Conservation (phyloP, 2,113 vertebrate species). For the Alligator mississippiensis region DNA sequence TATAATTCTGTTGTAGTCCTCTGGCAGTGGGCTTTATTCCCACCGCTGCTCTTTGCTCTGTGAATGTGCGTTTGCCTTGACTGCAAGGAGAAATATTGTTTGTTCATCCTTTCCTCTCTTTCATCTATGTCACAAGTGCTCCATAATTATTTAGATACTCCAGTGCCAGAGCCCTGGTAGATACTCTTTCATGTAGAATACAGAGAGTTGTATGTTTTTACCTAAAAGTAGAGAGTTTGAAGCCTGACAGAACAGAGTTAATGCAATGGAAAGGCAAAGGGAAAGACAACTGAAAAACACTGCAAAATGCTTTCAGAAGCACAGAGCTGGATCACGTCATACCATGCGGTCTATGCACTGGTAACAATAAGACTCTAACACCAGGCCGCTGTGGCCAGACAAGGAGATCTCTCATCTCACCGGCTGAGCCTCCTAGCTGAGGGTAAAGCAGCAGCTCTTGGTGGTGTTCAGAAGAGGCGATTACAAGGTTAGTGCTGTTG, state of each 20-base stretch:
- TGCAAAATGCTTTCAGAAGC: not conserved
- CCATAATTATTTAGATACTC: not conserved
- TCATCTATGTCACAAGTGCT: not conserved
- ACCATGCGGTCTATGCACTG: not conserved
- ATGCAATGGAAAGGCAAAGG: not conserved
- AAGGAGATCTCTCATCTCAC: not conserved
- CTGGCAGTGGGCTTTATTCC: not conserved
- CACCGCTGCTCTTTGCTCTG: not conserved
- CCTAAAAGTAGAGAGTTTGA: not conserved
- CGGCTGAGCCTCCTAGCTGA: not conserved
- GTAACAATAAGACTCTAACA: not conserved
- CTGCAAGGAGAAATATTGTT: not conserved
- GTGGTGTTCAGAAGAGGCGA: not conserved
- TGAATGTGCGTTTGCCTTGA: not conserved
- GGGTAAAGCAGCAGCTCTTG: not conserved
- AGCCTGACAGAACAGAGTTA: not conserved
- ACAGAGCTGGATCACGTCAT: not conserved
- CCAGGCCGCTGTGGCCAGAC: not conserved
- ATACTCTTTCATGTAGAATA: not conserved
- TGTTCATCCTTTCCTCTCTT: conserved; percentile 5
- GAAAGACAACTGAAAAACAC: not conserved
- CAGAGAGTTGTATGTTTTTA: not conserved
- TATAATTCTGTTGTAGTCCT: not conserved
- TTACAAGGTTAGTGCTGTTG: not conserved
- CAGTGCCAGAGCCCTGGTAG: not conserved